phyloP scores from a whole-genome alignment of 2,113 vertebrate species.

The Loxodonta africana region DNA sequence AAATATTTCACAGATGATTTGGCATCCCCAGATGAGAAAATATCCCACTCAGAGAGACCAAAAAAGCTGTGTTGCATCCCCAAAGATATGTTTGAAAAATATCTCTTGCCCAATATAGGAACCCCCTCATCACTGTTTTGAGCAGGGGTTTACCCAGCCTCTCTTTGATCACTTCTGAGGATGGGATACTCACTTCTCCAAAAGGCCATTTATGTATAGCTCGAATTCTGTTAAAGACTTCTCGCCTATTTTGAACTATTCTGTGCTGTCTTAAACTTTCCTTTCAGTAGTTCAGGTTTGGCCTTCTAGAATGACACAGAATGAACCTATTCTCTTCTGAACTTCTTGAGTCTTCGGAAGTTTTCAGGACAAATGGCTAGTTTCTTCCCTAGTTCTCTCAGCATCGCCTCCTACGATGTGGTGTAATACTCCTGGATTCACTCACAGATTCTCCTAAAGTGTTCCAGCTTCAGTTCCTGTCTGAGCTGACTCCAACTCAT shows the following conservation, averaged over 20 bases:
- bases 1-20: constrained; percentile 25
- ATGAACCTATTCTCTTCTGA: background rate
- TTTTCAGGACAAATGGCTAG: background rate
- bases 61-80: background rate
- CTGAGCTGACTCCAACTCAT: background rate
- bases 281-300: background rate
- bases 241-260: background rate
- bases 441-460: background rate
- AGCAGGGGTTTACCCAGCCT: background rate
- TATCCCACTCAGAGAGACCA: background rate
- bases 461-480: background rate
- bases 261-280: background rate
- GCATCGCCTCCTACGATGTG: background rate
- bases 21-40: background rate
- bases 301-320: background rate
- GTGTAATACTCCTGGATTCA: background rate
- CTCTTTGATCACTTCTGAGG: background rate
- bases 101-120: background rate
- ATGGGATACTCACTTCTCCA: background rate
- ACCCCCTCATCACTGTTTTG: background rate
- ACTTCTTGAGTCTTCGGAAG: background rate
- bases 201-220: background rate
- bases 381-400: background rate
- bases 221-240: background rate
- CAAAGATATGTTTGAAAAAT: background rate